Evolutionary conservation across 1,140 invertebrate genomes (phyloP).

Genomic region (Cotesia glomerata): DNA sequence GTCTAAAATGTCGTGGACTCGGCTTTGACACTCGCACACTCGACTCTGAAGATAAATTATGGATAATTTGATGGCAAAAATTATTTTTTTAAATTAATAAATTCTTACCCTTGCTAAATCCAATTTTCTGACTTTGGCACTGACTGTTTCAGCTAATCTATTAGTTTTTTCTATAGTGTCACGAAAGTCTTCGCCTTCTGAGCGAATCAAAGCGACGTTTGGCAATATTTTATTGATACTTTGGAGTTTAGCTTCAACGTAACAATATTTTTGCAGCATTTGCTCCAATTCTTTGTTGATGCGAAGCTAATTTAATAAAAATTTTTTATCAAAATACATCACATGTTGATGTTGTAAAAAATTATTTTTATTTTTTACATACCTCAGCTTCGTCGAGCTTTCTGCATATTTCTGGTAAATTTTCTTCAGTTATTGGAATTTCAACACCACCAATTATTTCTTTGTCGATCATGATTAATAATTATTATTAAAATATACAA

Average conservation of each 20-base stretch:
- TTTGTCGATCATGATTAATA: constrained; percentile 2
- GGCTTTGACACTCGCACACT: constrained; percentile 92
- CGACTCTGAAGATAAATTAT: constrained; percentile 70
- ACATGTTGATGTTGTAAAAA: constrained; percentile 8
- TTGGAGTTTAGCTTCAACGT: constrained; percentile 73
- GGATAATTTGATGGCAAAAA: too few species aligned
- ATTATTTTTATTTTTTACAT: constrained; percentile 8
- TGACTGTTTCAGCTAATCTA: constrained; percentile 89
- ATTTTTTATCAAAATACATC: constrained; percentile 31
- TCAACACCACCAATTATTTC: constrained; percentile 33
- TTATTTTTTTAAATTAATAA: not conserved
- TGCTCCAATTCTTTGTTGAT: constrained; percentile 68
- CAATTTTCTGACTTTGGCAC: constrained; percentile 92
- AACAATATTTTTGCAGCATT: constrained; percentile 67
- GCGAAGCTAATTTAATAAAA: constrained; percentile 57
- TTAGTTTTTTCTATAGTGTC: constrained; percentile 88
- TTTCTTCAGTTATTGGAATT: constrained; percentile 44
- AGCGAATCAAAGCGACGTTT: constrained; percentile 71
- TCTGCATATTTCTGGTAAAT: constrained; percentile 44
- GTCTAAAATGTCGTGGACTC: constrained; percentile 96
- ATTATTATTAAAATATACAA: not conserved
- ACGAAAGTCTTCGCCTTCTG: constrained; percentile 79
- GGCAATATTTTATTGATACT: constrained; percentile 71
- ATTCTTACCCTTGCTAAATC: constrained; percentile 86
- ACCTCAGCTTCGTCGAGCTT: constrained; percentile 53